A percentile compares a stretch with the other conserved stretches of the same genome.
phyloP scores from a whole-genome alignment of 2,888 invertebrate species.

The Trilocha varians region DNA sequence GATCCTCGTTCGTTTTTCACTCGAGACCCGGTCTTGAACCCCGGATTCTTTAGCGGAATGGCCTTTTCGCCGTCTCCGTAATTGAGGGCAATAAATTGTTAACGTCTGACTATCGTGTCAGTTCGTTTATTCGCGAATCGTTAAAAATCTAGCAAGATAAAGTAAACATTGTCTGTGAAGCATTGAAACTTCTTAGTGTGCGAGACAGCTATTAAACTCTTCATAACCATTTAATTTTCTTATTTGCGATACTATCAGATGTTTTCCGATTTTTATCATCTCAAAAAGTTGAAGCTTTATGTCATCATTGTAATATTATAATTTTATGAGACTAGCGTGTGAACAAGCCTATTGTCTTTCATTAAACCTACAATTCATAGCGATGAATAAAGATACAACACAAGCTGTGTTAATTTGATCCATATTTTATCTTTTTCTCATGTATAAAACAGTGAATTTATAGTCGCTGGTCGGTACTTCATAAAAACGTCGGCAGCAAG shows the following conservation, averaged over 20 bases:
- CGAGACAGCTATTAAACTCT: too few species aligned
- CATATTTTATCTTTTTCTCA: background rate
- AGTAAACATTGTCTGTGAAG: too few species aligned
- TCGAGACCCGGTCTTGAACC: conserved; percentile 47
- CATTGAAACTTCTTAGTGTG: too few species aligned
- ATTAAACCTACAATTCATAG: conserved; percentile 20
- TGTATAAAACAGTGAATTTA: background rate
- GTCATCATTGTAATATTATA: conserved; percentile 47
- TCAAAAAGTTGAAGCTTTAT: conserved; percentile 36
- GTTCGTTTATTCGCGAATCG: too few species aligned
- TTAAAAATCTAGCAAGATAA: too few species aligned
- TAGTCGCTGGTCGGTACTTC: background rate
- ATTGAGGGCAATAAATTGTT: conserved; percentile 66
- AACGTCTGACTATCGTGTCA: conserved; percentile 47
- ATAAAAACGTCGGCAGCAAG: background rate
- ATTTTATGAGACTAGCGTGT: conserved; percentile 56
- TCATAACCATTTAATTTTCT: too few species aligned
- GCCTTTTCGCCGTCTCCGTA: conserved; percentile 62
- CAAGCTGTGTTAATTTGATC: too few species aligned
- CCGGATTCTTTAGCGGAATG: conserved; percentile 48
- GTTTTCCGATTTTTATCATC: too few species aligned
- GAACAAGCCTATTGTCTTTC: conserved; percentile 40
- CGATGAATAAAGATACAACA: background rate
- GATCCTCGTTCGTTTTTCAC: conserved; percentile 53
- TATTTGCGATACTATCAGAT: too few species aligned